Percentiles rank a stretch among this genome's conserved stretches.
Conservation (phyloP, 2,113 vertebrate species). For the Tursiops truncatus region DNA sequence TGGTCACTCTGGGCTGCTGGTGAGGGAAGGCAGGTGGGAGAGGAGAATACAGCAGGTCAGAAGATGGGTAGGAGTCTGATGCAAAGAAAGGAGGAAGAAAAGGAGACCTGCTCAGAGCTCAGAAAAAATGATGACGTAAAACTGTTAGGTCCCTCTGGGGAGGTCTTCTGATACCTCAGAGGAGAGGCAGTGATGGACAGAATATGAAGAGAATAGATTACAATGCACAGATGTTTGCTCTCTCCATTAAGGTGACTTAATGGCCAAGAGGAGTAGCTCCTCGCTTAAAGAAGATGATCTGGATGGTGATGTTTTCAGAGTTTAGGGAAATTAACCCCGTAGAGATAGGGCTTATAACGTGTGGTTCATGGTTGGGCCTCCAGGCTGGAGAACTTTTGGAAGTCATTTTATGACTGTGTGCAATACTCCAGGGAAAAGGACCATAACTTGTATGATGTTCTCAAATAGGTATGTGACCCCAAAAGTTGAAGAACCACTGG, state of each 20-base stretch:
- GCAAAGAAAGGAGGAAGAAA: neutral
- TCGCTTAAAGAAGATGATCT: neutral
- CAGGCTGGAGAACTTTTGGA: neutral
- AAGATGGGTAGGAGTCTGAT: neutral
- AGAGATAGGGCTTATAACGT: neutral
- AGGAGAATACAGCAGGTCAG: neutral
- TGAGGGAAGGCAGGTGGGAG: neutral
- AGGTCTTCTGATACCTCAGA: neutral
- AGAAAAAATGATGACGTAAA: neutral
- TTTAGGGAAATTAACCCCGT: neutral
- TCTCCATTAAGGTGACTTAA: neutral
- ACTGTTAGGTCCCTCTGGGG: neutral
- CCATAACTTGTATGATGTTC: neutral
- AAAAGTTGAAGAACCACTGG: neutral
- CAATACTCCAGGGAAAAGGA: neutral
- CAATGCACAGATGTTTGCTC: neutral
- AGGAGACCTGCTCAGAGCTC: neutral
- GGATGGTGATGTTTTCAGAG: neutral
- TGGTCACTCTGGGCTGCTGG: neutral
- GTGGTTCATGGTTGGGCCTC: rapidly evolving
- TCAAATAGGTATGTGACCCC: neutral
- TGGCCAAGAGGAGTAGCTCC: neutral
- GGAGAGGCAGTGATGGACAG: neutral
- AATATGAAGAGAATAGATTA: neutral
- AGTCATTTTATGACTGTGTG: neutral